Conservation (phyloP, 1,140 invertebrate genomes). For the Bombus waltoni region DNA sequence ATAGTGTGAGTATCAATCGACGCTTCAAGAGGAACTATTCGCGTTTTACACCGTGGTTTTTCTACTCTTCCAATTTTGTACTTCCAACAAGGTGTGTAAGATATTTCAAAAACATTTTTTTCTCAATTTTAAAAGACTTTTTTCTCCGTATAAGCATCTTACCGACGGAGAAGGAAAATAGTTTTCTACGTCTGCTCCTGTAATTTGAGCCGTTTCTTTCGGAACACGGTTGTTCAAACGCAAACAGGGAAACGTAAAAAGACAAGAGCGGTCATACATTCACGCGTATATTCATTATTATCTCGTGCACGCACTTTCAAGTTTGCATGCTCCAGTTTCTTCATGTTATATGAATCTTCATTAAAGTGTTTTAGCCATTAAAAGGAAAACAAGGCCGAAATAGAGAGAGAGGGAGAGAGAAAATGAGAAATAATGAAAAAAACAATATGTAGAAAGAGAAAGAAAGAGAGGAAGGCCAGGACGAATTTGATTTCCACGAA, state of each 20-base stretch:
- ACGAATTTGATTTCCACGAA: constrained; percentile 19
- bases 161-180: background rate
- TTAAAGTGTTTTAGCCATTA: constrained; percentile 63
- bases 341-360: constrained; percentile 64
- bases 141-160: background rate
- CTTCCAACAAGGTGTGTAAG: constrained; percentile 45
- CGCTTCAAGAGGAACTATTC: background rate
- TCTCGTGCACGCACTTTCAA: constrained; percentile 52
- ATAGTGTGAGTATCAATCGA: background rate
- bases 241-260: constrained; percentile 1
- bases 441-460: background rate
- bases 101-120: constrained; percentile 10
- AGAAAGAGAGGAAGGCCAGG: background rate
- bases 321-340: constrained; percentile 69
- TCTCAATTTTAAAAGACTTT: background rate
- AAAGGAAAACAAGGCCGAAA: constrained; percentile 7
- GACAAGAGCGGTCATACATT: constrained; percentile 9
- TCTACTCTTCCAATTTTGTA: constrained; percentile 73
- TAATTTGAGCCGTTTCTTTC: constrained; percentile 12
- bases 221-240: background rate
- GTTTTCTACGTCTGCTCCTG: background rate
- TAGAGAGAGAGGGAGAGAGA: background rate
- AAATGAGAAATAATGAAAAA: background rate
- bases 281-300: constrained; percentile 26
- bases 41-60: constrained; percentile 46